phyloP scores from a whole-genome alignment of 2,888 invertebrate genomes.

The Dyspetes luteomarginatus region DNA sequence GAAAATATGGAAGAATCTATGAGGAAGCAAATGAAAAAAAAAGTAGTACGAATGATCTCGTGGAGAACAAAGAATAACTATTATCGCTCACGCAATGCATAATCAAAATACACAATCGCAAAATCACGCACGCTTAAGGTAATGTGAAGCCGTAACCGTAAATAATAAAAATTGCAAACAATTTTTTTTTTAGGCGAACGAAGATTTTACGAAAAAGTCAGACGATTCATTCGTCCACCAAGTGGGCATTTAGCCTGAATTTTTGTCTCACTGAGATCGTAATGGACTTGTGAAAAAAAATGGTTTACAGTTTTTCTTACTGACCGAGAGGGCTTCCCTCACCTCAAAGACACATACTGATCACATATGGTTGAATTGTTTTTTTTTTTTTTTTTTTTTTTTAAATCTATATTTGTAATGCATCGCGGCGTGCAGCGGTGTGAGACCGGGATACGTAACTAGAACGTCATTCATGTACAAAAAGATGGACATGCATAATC shows the following conservation, averaged over 20 bases:
- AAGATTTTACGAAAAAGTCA: too few species aligned
- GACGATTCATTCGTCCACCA: too few species aligned
- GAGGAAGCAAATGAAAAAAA: neutral
- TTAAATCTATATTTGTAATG: neutral
- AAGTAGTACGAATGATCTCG: constrained; percentile 10
- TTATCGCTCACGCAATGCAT: neutral
- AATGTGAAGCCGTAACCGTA: too few species aligned
- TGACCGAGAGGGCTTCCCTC: neutral
- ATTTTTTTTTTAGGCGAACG: too few species aligned
- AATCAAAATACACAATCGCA: neutral
- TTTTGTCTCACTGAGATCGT: too few species aligned
- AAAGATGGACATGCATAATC: neutral
- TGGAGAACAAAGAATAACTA: neutral
- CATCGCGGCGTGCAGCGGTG: neutral
- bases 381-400: neutral
- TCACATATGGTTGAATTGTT: neutral
- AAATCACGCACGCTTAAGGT: neutral
- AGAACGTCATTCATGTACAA: neutral
- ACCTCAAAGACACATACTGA: neutral
- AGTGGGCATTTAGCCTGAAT: too few species aligned
- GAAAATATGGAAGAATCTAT: neutral
- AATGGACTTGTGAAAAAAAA: too few species aligned
- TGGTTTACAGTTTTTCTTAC: neutral
- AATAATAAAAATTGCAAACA: too few species aligned
- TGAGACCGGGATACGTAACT: constrained; percentile 3